phyloP scores from a whole-genome alignment of 1,140 invertebrate species.

The Triops cancriformis region DNA sequence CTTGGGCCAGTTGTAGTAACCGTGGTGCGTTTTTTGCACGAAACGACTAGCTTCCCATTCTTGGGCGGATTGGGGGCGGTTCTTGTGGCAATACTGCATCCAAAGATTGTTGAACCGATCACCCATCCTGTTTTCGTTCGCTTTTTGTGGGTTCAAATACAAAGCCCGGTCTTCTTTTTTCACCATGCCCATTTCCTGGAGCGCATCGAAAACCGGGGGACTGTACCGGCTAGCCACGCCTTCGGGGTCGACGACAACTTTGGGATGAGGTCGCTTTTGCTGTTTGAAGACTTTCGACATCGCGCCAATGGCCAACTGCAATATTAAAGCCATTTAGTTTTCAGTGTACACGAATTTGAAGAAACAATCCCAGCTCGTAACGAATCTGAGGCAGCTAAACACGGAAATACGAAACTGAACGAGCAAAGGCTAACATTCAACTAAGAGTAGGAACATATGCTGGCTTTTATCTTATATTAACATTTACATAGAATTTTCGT shows the following conservation, averaged over 20 bases:
- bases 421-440: no score
- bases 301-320: constrained; percentile 48
- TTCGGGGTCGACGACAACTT: constrained; percentile 47
- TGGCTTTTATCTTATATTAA: no score
- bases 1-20: constrained; percentile 77
- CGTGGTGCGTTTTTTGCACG: constrained; percentile 58
- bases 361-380: no score
- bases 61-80: constrained; percentile 49
- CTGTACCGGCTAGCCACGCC: constrained; percentile 19
- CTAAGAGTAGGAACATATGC: no score
- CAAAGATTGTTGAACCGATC: constrained; percentile 58
- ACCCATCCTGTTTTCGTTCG: constrained; percentile 37
- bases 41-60: constrained; percentile 64
- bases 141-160: constrained; percentile 17
- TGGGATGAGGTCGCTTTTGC: constrained; percentile 59
- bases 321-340: no score
- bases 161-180: constrained; percentile 28
- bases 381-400: no score
- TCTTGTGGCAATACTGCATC: constrained; percentile 58
- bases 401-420: no score
- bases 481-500: no score
- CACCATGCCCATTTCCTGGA: constrained; percentile 28
- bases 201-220: not conserved
- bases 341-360: no score
- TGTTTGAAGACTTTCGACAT: constrained; percentile 63